A percentile compares a stretch with the other conserved stretches of the same genome.
These are phyloP conservation scores for Dynastes hyllus DNA, from an alignment of 2,888 invertebrate species.

Conservation along the genomic window DNA sequence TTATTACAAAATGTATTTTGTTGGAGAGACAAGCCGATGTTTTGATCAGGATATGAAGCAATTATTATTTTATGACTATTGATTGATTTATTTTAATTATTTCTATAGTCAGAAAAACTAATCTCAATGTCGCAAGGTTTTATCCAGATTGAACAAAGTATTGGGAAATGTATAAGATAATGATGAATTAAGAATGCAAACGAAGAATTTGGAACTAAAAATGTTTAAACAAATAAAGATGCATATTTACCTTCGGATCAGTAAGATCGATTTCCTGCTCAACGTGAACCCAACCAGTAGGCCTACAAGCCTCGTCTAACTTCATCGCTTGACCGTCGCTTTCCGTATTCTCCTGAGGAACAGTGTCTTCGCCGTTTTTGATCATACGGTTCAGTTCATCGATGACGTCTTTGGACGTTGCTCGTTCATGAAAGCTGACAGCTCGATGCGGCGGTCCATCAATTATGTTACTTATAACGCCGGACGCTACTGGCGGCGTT, in stretches of 20 bases:
- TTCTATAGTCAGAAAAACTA: too few relatives aligned
- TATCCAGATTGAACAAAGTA: too few relatives aligned
- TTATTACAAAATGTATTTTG: too few relatives aligned
- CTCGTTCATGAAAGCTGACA: conserved; percentile 82
- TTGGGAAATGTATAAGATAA: too few relatives aligned
- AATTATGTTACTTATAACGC: conserved; percentile 68
- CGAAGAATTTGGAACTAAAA: too few relatives aligned
- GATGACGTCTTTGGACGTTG: conserved; percentile 84
- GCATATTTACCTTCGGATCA: conserved; percentile 80
- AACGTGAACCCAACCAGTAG: conserved; percentile 87
- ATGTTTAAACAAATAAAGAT: too few relatives aligned
- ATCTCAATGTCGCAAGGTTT: too few relatives aligned
- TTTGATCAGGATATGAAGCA: too few relatives aligned
- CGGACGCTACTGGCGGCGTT: conserved; percentile 66
- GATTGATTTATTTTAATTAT: too few relatives aligned
- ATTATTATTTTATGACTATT: too few relatives aligned
- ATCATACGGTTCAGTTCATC: conserved; percentile 82
- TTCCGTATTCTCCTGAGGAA: conserved; percentile 57
- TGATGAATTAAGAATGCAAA: too few relatives aligned
- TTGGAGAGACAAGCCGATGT: too few relatives aligned
- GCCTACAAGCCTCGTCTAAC: conserved; percentile 79
- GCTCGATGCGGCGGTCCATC: conserved; percentile 75
- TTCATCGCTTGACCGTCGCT: conserved; percentile 59
- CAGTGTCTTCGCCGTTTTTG: conserved; percentile 73
- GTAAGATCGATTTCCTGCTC: conserved; percentile 85